These are phyloP conservation scores for Amblyopsis rosae DNA, from an alignment of 2,113 vertebrate species.

Conservation along the genomic window DNA sequence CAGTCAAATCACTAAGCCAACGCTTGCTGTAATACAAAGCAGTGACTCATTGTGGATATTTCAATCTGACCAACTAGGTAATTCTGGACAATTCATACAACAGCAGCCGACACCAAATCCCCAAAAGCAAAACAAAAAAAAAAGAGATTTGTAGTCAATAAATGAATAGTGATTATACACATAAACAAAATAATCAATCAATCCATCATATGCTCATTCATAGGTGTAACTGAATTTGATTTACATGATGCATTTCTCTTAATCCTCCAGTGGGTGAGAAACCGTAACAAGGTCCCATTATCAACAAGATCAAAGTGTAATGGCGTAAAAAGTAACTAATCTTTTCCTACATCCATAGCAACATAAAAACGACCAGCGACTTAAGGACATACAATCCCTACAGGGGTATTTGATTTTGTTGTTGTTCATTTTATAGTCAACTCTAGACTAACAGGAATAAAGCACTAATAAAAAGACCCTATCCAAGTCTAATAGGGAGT, in stretches of 20 bases:
- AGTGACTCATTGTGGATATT: slow-evolving; percentile 24
- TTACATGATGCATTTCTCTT: slow-evolving; percentile 34
- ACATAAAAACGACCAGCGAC: slow-evolving; percentile 22
- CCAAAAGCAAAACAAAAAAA: slow-evolving; percentile 31
- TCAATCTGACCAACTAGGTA: slow-evolving; percentile 26
- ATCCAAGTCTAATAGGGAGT: slow-evolving; percentile 37
- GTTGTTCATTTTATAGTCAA: not conserved
- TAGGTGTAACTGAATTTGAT: slow-evolving; percentile 29
- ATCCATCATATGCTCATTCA: slow-evolving; percentile 54
- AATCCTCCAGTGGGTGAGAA: slow-evolving; percentile 21
- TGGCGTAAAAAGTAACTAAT: slow-evolving; percentile 19
- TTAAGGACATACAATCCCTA: slow-evolving; percentile 19
- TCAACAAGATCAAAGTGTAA: slow-evolving; percentile 33
- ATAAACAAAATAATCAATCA: slow-evolving; percentile 28
- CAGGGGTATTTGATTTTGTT: slow-evolving; percentile 20
- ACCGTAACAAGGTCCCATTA: slow-evolving; percentile 33
- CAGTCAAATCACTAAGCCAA: slow-evolving; percentile 26
- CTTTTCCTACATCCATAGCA: slow-evolving; percentile 32
- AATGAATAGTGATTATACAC: slow-evolving; percentile 38
- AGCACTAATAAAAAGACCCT: slow-evolving; percentile 20
- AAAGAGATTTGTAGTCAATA: slow-evolving; percentile 19
- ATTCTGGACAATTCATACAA: slow-evolving; percentile 29
- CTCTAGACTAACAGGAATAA: slow-evolving; percentile 12
- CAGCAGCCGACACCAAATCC: slow-evolving; percentile 27
- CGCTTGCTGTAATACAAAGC: slow-evolving; percentile 12